Evolutionary conservation across 2,888 invertebrate genomes (phyloP).

Genomic region (Notodromas monacha): DNA sequence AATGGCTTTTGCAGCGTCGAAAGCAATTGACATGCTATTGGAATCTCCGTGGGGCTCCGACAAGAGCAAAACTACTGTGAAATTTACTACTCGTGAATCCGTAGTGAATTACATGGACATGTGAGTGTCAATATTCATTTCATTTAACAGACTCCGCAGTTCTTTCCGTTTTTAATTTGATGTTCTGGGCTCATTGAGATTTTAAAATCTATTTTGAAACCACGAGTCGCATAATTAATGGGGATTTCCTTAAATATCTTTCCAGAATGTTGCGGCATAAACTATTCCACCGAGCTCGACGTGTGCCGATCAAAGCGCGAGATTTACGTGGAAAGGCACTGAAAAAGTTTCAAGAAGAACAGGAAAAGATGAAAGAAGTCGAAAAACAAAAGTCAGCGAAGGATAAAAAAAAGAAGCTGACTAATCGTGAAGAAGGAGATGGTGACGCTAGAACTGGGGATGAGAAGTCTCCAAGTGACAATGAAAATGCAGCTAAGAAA

Average conservation of each 20-base stretch:
- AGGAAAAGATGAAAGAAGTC: constrained; percentile 19
- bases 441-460: constrained; percentile 8
- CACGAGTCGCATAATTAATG: constrained; percentile 1
- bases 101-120: constrained; percentile 42
- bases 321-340: constrained; percentile 19
- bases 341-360: constrained; percentile 17
- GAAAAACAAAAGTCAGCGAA: constrained; percentile 10
- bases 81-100: constrained; percentile 47
- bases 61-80: constrained; percentile 20
- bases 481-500: constrained; percentile 14
- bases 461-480: constrained; percentile 8
- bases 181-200: constrained; percentile 5
- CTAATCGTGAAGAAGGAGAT: constrained; percentile 20
- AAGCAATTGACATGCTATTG: constrained; percentile 65
- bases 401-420: constrained; percentile 17
- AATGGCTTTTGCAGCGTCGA: constrained; percentile 24
- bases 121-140: constrained; percentile 13
- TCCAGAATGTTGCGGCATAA: constrained; percentile 51
- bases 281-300: constrained; percentile 75
- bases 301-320: constrained; percentile 38
- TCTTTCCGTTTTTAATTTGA: not conserved
- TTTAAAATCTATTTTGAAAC: constrained; percentile 2
- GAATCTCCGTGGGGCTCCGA: constrained; percentile 54
- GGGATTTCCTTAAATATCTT: constrained; percentile 7
- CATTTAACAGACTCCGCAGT: too few species aligned